Conservation (phyloP, 1,140 invertebrate genomes). For the Nasonia giraulti region DNA sequence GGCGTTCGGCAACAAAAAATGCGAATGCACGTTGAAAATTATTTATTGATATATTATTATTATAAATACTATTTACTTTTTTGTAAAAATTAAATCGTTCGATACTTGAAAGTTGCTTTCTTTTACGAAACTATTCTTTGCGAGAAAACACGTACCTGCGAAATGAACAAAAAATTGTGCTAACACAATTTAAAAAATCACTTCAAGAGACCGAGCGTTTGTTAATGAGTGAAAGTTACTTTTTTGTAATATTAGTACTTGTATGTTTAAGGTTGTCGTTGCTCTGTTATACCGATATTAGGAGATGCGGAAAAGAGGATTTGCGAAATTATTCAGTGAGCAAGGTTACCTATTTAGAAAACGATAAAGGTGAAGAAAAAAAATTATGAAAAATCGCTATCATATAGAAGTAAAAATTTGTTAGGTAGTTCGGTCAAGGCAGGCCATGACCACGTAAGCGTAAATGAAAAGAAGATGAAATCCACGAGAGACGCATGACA, state of each 20-base stretch:
- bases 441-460: conserved; percentile 43
- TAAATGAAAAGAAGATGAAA: neutral
- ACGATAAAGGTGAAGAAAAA: conserved; percentile 29
- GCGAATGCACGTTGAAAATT: conserved; percentile 24
- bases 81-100: conserved; percentile 17
- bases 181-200: conserved; percentile 37
- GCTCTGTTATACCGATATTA: conserved; percentile 23
- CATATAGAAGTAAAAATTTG: conserved; percentile 27
- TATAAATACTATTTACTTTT: conserved; percentile 41
- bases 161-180: conserved; percentile 23
- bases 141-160: conserved; percentile 50
- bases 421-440: conserved; percentile 43
- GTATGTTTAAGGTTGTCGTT: conserved; percentile 39
- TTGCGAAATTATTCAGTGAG: conserved; percentile 28
- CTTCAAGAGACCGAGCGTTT: conserved; percentile 39
- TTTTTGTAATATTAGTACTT: conserved; percentile 34
- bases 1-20: conserved; percentile 35
- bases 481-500: neutral
- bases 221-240: conserved; percentile 48
- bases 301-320: conserved; percentile 12
- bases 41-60: conserved; percentile 30
- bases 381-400: conserved; percentile 14
- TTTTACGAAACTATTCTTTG: conserved; percentile 41
- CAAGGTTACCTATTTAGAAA: conserved; percentile 50
- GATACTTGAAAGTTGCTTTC: conserved; percentile 43